Conservation (phyloP, 1,140 invertebrate species). For the Dendroctonus valens region DNA sequence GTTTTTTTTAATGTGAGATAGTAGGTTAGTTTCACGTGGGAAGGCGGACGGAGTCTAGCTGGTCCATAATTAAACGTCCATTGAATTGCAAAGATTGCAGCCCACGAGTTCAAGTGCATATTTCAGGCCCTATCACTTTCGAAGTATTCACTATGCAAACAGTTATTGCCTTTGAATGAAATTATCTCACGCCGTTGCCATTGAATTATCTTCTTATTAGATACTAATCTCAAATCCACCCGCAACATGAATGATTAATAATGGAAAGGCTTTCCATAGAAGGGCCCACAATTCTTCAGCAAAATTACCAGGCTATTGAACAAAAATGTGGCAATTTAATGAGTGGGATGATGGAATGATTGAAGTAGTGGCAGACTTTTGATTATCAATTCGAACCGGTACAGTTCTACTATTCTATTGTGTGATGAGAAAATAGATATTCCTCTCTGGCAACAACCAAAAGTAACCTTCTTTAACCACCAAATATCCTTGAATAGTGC, state of each 20-base stretch:
- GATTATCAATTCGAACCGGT: too few relatives aligned
- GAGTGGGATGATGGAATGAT: too few relatives aligned
- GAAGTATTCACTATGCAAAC: conserved; percentile 2
- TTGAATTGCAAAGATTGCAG: conserved; percentile 29
- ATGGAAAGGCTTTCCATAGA: too few relatives aligned
- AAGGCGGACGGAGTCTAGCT: conserved; percentile 17
- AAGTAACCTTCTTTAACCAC: conserved; percentile 26
- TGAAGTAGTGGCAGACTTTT: too few relatives aligned
- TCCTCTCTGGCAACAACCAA: conserved; percentile 14
- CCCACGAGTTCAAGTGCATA: conserved; percentile 28
- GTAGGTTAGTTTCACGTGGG: conserved; percentile 32
- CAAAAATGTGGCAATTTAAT: too few relatives aligned
- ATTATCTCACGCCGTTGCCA: conserved; percentile 4
- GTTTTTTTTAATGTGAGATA: conserved; percentile 1
- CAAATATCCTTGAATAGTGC: conserved; percentile 30
- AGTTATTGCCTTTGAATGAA: conserved; percentile 10
- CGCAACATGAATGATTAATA: too few relatives aligned
- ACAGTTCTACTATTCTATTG: too few relatives aligned
- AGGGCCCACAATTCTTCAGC: too few relatives aligned
- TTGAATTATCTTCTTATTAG: too few relatives aligned
- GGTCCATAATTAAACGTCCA: conserved; percentile 30
- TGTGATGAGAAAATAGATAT: neutral
- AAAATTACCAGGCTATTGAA: too few relatives aligned
- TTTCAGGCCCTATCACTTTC: conserved; percentile 19
- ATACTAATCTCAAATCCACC: too few relatives aligned